Conservation (phyloP, 2,888 invertebrate genomes). For the Drosophila quinaria region DNA sequence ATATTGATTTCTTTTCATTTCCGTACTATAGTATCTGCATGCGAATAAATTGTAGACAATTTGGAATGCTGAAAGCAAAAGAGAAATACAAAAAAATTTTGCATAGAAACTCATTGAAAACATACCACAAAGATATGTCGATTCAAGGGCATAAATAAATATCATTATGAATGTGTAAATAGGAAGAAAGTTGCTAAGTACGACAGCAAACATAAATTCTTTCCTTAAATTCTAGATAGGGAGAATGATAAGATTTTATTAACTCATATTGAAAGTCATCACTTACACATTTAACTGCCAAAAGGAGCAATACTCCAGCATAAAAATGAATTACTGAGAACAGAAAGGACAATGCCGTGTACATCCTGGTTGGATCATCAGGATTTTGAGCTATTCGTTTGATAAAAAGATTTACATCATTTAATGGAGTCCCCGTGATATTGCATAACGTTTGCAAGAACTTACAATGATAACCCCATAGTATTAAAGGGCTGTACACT, state of each 20-base stretch:
- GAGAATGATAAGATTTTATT: neutral
- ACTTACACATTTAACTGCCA: constrained; percentile 1
- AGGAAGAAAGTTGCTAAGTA: neutral
- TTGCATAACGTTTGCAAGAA: neutral
- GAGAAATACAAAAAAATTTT: neutral
- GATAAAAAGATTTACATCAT: neutral
- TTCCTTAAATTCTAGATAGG: neutral
- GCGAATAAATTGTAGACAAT: neutral
- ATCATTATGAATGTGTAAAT: too few relatives aligned
- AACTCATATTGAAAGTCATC: too few relatives aligned
- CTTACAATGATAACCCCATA: neutral
- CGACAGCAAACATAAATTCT: constrained; percentile 4
- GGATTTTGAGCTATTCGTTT: neutral
- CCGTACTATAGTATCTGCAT: constrained; percentile 6
- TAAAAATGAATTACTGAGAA: neutral
- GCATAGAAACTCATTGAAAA: neutral
- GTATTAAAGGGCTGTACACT: neutral
- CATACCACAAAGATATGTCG: neutral
- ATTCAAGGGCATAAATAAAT: too few relatives aligned
- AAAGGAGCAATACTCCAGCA: neutral
- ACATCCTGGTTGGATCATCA: too few relatives aligned
- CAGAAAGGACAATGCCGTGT: neutral
- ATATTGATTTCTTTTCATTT: neutral
- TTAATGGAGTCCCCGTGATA: neutral
- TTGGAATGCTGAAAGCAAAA: neutral